phyloP scores from a whole-genome alignment of 2,797 vertebrate species.

The Chanos chanos region DNA sequence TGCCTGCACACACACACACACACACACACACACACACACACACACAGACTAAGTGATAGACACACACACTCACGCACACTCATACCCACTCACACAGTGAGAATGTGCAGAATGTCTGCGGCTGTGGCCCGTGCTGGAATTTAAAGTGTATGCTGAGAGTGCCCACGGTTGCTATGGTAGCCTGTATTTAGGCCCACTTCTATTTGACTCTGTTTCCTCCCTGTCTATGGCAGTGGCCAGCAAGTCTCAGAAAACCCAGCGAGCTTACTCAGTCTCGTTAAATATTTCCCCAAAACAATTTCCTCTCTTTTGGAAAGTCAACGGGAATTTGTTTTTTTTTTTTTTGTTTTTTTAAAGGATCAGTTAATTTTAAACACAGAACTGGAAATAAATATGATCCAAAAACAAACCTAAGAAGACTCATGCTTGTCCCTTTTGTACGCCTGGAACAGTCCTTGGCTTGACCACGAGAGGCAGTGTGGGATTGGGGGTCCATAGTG shows the following conservation, averaged over 20 bases:
- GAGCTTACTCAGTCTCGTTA: too few species aligned
- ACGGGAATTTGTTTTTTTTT: too few species aligned
- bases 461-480: constrained; percentile 38
- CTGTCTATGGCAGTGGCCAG: constrained; percentile 18
- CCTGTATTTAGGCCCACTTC: constrained; percentile 30
- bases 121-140: constrained; percentile 54
- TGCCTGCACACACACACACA: not conserved
- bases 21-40: constrained; percentile 18
- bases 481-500: constrained; percentile 17
- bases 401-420: not conserved
- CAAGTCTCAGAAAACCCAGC: too few species aligned
- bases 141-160: constrained; percentile 33
- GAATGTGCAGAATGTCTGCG: constrained; percentile 45
- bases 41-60: too few species aligned
- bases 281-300: too few species aligned
- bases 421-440: not conserved
- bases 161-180: constrained; percentile 24
- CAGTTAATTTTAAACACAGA: too few species aligned
- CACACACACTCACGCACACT: constrained; percentile 23
- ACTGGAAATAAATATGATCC: not conserved
- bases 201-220: constrained; percentile 36
- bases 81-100: not conserved
- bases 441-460: constrained; percentile 12
- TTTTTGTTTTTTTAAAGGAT: too few species aligned
- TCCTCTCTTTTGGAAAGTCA: too few species aligned